Conservation (phyloP, 2,113 vertebrate genomes). For the Pelmatolapia mariae region DNA sequence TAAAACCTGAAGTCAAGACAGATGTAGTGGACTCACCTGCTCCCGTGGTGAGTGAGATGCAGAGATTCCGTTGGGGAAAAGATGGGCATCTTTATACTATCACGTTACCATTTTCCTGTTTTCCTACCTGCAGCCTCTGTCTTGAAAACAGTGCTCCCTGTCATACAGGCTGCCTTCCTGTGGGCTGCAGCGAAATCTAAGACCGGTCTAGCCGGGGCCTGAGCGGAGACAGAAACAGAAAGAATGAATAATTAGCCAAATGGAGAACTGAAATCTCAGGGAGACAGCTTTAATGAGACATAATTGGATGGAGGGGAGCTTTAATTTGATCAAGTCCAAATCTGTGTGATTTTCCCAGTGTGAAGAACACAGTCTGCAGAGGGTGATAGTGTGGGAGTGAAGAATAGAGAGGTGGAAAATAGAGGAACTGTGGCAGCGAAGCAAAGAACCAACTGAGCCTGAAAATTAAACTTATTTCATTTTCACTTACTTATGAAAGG, state of each 20-base stretch:
- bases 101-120: conserved; percentile 10
- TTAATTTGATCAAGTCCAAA: conserved; percentile 32
- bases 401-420: not conserved
- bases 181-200: conserved; percentile 3
- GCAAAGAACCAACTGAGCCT: not conserved
- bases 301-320: conserved; percentile 26
- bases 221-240: not conserved
- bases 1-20: conserved; percentile 49
- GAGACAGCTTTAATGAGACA: conserved; percentile 20
- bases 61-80: not conserved
- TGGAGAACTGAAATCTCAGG: not conserved
- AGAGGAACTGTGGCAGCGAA: not conserved
- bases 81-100: conserved; percentile 16
- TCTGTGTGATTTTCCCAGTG: not conserved
- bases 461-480: not conserved
- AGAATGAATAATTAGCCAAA: not conserved
- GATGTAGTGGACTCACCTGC: conserved; percentile 43
- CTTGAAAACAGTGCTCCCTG: not conserved
- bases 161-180: not conserved
- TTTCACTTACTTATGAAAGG: not conserved
- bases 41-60: conserved; percentile 41
- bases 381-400: not conserved
- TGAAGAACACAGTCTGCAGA: not conserved
- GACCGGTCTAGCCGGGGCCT: not conserved
- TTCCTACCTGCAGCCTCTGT: conserved; percentile 23